A percentile compares a stretch with the other conserved stretches of the same genome.
Evolutionary conservation across 2,888 invertebrate genomes (phyloP).

Genomic region (Congeria kusceri): DNA sequence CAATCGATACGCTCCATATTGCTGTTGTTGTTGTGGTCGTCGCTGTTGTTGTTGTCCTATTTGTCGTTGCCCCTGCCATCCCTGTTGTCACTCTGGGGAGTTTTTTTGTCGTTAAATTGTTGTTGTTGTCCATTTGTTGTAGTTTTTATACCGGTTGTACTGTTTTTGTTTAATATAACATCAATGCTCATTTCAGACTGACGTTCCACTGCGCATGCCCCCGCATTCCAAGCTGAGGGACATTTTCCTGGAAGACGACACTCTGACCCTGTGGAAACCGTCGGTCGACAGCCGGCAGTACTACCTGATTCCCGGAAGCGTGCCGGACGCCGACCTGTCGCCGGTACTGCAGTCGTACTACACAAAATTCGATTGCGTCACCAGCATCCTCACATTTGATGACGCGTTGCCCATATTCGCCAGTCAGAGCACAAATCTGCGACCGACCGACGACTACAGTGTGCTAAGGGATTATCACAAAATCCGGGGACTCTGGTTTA

Average conservation of each 20-base stretch:
- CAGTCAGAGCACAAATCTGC: constrained; percentile 66
- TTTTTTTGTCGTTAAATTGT: background rate
- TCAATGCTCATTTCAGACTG: constrained; percentile 18
- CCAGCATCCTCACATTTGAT: constrained; percentile 68
- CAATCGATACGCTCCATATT: too few relatives aligned
- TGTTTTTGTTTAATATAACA: too few relatives aligned
- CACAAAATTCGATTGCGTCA: constrained; percentile 73
- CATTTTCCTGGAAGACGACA: constrained; percentile 67
- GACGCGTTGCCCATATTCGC: constrained; percentile 70
- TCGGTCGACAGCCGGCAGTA: constrained; percentile 60
- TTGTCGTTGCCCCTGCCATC: background rate
- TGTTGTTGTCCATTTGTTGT: background rate
- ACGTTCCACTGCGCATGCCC: background rate
- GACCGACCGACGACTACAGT: constrained; percentile 70
- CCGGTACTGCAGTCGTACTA: constrained; percentile 67
- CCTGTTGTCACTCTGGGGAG: background rate
- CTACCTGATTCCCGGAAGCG: constrained; percentile 62
- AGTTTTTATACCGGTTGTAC: background rate
- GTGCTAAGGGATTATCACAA: constrained; percentile 68
- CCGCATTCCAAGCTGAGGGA: constrained; percentile 59
- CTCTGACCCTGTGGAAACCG: constrained; percentile 69
- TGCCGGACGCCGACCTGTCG: constrained; percentile 52
- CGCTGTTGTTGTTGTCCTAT: background rate
- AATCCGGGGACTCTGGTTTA: constrained; percentile 71
- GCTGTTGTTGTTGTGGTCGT: too few relatives aligned